phyloP scores from a whole-genome alignment of 2,113 vertebrate species.

The Elephas maximus region DNA sequence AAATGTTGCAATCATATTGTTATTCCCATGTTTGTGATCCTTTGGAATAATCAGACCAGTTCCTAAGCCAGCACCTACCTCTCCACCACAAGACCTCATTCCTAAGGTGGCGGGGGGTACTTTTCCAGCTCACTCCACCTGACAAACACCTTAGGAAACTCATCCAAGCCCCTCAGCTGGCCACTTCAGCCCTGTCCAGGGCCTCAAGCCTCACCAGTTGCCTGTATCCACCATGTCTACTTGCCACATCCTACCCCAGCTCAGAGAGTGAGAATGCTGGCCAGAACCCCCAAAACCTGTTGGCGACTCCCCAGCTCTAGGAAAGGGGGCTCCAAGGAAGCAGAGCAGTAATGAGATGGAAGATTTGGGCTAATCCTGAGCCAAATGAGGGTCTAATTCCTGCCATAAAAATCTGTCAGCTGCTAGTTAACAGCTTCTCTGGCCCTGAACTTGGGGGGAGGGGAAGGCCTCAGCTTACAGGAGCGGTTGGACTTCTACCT shows the following conservation, averaged over 20 bases:
- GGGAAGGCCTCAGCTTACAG: conserved; percentile 9
- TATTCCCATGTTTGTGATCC: neutral
- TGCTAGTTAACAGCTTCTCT: conserved; percentile 89
- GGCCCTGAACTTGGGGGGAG: conserved; percentile 69
- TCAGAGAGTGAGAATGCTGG: neutral
- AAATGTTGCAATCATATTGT: neutral
- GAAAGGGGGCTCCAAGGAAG: conserved; percentile 36
- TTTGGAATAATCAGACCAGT: neutral
- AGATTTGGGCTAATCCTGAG: conserved; percentile 88
- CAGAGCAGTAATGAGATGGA: conserved; percentile 81
- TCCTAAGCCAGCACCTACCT: neutral
- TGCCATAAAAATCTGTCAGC: conserved; percentile 88
- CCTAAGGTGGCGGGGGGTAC: neutral
- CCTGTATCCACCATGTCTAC: neutral
- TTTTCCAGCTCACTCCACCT: neutral
- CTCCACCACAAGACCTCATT: neutral
- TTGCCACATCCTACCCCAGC: neutral
- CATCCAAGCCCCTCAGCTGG: neutral
- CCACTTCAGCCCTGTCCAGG: neutral
- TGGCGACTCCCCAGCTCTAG: neutral
- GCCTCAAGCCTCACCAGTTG: neutral
- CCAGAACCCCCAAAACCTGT: neutral
- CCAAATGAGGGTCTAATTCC: conserved; percentile 89
- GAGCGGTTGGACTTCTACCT: conserved; percentile 64
- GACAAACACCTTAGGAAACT: neutral